Evolutionary conservation across 2,797 vertebrate species (phyloP), one percentile per base, ranked within the genome.

Genomic region (Gymnocypris eckloni): DNA sequence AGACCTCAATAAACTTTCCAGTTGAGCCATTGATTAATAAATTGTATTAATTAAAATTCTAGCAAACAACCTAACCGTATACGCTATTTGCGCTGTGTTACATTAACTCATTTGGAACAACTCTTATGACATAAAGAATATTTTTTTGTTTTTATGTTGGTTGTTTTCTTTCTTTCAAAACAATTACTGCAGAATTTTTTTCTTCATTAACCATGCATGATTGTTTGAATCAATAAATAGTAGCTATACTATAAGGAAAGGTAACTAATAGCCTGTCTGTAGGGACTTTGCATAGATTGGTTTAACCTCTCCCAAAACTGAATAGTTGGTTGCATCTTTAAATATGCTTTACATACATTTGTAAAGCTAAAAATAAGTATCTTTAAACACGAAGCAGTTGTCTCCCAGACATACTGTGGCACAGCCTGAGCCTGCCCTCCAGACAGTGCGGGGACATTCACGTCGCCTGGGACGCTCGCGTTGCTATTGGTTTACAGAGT

Each of bases 401-500:
- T 52, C 28, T 15, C 39, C 33, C 56, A 56, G 22, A n/a, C n/a
- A 25, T 4, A 64, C 33, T 18, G 6, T 67, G 64, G 15, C 64
- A 67, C 64, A 37, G 64, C 2, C n/a, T 16, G 13, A 28, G 59
- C 1, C 59, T 50, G 45, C 20, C 61, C 16, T 64, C 25, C 64
- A 69, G 64, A 67, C 79, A 69, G 10, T 37, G 52, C 39, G 22
- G 37, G 81, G 69, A 69, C 25, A 39, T 12, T 8, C 13, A 39
- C 81, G 67, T 59, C 81, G 41, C 5, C 20, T 28, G 66, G 66
- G 80, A 41, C 39, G 4, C 37, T 45, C 81, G 7, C 22, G 52
- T 13, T 83, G 9, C 45, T 41, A 83, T 83, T 61, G 70, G 81
- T 61, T 56, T n/a, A 13, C 81, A 18, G 81, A 83, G 70, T 73